phyloP scores from a whole-genome alignment of 2,888 invertebrate species.

The Agrenia bidenticulata region DNA sequence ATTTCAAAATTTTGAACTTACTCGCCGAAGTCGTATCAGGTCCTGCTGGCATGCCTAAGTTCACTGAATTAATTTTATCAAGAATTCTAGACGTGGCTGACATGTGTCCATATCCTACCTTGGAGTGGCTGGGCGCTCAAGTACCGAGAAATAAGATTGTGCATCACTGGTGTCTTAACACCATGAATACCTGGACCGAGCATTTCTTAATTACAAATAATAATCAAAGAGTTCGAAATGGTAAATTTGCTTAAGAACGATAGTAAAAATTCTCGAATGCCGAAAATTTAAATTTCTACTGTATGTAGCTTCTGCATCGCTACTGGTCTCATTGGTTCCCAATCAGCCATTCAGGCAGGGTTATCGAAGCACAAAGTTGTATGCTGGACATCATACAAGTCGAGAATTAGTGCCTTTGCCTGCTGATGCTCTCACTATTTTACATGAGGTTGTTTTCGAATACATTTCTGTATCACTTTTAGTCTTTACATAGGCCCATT shows the following conservation, averaged over 20 bases:
- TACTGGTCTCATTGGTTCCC: conserved; percentile 86
- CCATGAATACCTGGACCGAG: conserved; percentile 89
- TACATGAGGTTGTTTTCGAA: conserved; percentile 65
- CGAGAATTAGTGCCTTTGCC: conserved; percentile 56
- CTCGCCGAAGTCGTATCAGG: conserved; percentile 76
- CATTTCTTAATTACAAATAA: conserved; percentile 80
- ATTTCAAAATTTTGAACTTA: conserved; percentile 86
- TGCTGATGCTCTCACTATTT: conserved; percentile 64
- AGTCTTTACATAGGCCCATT: no score
- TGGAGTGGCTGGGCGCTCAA: conserved; percentile 87
- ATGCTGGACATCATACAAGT: conserved; percentile 37
- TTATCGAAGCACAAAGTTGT: conserved; percentile 63
- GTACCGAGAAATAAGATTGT: conserved; percentile 83
- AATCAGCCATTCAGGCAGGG: conserved; percentile 87
- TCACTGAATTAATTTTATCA: conserved; percentile 82
- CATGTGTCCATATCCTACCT: conserved; percentile 84
- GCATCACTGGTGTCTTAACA: conserved; percentile 87
- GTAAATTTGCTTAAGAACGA: conserved; percentile 57
- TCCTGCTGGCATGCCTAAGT: conserved; percentile 81
- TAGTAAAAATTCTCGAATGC: not conserved
- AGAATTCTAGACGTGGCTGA: conserved; percentile 82
- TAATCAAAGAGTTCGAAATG: conserved; percentile 81
- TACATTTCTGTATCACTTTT: no score
- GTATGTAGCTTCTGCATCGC: conserved; percentile 78
- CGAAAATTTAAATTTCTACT: not conserved